Evolutionary conservation across 2,888 invertebrate genomes (phyloP), one percentile per base, ranked within the genome.

Genomic region (Oithona nana): DNA sequence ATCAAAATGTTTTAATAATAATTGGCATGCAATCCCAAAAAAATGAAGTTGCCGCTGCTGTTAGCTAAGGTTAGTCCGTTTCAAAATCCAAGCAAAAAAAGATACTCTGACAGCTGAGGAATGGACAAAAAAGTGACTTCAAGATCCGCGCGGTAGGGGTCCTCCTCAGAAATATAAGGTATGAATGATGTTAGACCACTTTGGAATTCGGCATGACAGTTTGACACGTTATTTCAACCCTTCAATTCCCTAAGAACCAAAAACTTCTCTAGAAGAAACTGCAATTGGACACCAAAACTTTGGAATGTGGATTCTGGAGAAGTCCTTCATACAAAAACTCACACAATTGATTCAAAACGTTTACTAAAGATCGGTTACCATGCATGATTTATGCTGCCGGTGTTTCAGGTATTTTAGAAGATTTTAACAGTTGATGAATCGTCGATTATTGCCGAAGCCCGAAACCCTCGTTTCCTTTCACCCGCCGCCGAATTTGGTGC

Each of bases 121-220:
- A 54, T 24, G 6, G 54, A 26, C 26, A 20, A 20, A 54, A 24
- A 54, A 24, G 26, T 26, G 26, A 26, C 22, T 26, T 54, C 24
- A 26, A 54, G 22, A 26, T 26, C 54, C 20, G 26, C 54, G 13
- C 54, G 6, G 26, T 54, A 54, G 54, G 24, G 13, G 22, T 54
- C 39, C 39, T 11, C 16, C 39, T 39, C 39, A 6, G 16, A 39
- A 39, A 39, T 11, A 39, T 39, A 11, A 11, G 39, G 39, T 39
- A n/a, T 39, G 39, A 39, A 39, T 39, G 39, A 39, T 39, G 39
- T 39, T 39, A 39, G 39, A 39, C 39, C 39, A 39, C 39, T 39
- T 39, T 20, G 54, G 54, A 54, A 54, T 54, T 54, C 54, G 54
- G 26, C 54, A 54, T 54, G 54, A 54, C 54, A 54, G 54, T 54